These are phyloP conservation scores for Amblyornis subalaris DNA, from an alignment of 2,113 vertebrate species.

Conservation along the genomic window DNA sequence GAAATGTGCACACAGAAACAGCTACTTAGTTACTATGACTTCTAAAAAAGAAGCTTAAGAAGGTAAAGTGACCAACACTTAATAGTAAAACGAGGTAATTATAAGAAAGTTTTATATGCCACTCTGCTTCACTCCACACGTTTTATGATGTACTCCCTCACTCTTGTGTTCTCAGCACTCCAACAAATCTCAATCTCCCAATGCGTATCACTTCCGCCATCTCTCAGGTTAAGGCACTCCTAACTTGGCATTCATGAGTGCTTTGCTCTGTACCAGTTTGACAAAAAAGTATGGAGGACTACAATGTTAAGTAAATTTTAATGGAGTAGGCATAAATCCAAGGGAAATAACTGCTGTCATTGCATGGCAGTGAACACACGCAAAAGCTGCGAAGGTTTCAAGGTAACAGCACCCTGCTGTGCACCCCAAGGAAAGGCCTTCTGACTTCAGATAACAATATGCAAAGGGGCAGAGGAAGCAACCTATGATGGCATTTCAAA, in stretches of 20 bases:
- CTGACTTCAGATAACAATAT: not conserved
- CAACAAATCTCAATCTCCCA: not conserved
- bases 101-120: not conserved
- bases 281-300: not conserved
- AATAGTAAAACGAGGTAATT: not conserved
- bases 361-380: not conserved
- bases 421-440: not conserved
- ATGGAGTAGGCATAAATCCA: not conserved
- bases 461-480: fast-evolving
- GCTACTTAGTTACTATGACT: not conserved
- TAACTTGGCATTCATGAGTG: not conserved
- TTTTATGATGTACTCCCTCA: not conserved
- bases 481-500: not conserved
- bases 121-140: not conserved
- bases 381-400: not conserved
- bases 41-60: not conserved
- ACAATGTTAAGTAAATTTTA: not conserved
- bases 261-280: not conserved
- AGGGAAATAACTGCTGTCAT: not conserved
- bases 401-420: not conserved
- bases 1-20: not conserved
- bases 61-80: not conserved
- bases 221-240: not conserved
- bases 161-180: not conserved
- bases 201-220: not conserved